phyloP scores from a whole-genome alignment of 2,888 invertebrate genomes.

The Apomyelois bistriatella region DNA sequence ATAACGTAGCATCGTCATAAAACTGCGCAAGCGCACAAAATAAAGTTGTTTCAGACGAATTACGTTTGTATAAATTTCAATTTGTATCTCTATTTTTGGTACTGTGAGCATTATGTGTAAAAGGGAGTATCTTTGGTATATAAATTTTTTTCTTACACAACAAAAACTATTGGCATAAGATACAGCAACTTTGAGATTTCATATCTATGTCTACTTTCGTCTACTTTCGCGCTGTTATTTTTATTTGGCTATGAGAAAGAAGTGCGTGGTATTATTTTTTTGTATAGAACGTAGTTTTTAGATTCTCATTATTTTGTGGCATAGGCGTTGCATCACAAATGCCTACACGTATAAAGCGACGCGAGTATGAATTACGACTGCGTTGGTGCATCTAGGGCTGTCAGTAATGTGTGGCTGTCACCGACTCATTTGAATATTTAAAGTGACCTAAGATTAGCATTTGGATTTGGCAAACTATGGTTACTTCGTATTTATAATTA shows the following conservation, averaged over 20 bases:
- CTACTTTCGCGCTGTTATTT: too few relatives aligned
- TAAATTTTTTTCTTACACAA: too few relatives aligned
- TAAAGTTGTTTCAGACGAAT: neutral
- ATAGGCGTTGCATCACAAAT: constrained; percentile 1
- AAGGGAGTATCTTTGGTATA: too few relatives aligned
- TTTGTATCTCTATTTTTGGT: neutral
- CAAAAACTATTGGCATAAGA: too few relatives aligned
- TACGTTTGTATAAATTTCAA: neutral
- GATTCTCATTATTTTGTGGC: neutral
- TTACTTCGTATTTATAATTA: too few relatives aligned
- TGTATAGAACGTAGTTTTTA: neutral
- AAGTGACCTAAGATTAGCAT: too few relatives aligned
- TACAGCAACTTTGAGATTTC: too few relatives aligned
- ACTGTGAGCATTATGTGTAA: too few relatives aligned
- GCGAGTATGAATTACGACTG: constrained; percentile 27
- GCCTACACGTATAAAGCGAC: constrained; percentile 2
- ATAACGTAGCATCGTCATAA: constrained; percentile 24
- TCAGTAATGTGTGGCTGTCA: neutral
- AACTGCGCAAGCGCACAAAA: constrained; percentile 20
- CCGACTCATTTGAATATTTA: neutral
- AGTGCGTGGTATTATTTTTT: neutral
- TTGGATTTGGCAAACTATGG: too few relatives aligned
- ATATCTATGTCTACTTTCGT: too few relatives aligned
- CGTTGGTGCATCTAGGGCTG: constrained; percentile 27
- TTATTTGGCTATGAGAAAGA: too few relatives aligned